Evolutionary conservation across 2,888 invertebrate species (phyloP), one percentile per base, ranked within the genome.

Genomic region (Thymelicus acteon): DNA sequence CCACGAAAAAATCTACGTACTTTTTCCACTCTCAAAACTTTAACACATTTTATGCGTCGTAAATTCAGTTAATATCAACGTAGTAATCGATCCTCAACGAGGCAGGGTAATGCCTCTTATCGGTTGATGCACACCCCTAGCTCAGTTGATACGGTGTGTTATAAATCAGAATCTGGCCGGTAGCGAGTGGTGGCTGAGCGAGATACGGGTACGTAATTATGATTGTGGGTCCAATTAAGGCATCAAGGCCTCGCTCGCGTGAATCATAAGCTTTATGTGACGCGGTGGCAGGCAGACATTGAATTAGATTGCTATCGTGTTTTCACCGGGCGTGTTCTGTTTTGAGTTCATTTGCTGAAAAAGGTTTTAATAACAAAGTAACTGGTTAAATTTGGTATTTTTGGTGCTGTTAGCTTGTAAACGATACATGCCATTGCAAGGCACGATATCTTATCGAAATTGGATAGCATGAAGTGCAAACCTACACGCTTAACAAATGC

Each of bases 121-220:
- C 58, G 39, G 39, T 39, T 13, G 58, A 37, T 15, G 39, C 39
- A 37, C 58, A 58, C 58, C 58, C 31, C 39, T 39, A 39, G 39
- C 37, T 8, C 12, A n/a, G 58, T 58, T 54, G 15, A 58, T 58
- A 58, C 39, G 37, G 39, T 39, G 58, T 13, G 54, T 54, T 39
- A 58, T 58, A 58, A 58, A 58, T 58, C 58, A 58, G 58, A 58
- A 58, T 58, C 58, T 58, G 39, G 58, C 39, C 58, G 58, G 58
- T 58, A 37, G 58, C 47, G 44, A 62, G 48, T 62, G 49, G 63
- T 63, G 63, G 31, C 49, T 39, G 63, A 8, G 52, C 52, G 64
- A 64, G 64, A 64, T 64, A 64, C 19, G 64, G 52, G 39, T 15
- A 64, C 64, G 64, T 54, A 54, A 64, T 64, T 64, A 64, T 64